Base-by-base conservation (phyloP, 2,797 vertebrate species). In the Sebastes melanostomus region DNA sequence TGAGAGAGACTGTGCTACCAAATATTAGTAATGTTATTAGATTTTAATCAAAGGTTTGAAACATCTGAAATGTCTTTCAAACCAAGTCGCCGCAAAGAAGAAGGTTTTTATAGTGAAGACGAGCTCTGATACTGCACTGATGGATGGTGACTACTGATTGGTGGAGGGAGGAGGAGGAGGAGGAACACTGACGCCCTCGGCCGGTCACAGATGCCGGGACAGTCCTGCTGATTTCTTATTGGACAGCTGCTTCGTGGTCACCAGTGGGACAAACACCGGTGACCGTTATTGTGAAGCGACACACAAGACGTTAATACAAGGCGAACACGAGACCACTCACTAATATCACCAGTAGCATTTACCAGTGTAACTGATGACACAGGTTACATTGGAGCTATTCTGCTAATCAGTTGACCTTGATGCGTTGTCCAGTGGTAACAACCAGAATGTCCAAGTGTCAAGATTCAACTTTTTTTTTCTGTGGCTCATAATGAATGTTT, bases 61-160 rank as follows among this genome's bases (percentile, higher is more conserved):
- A 63, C 29, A 75, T 46, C 25, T 60, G 13, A 34, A 56, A 36
- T 69, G 67, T 75, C 36, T 72, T 62, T 36, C n/a, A 62, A 73
- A 52, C 42, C 50, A 52, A 77, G 25, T 61, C 54, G 63, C 36
- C 50, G 66, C 63, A 59, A 62, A 65, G 78, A 29, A 83, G 29
- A 56, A 55, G 3, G 54, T 16, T 78, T 85, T 80, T 72, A 46
- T 73, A 66, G 56, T 75, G 84, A 86, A 68, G 83, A 85, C 18
- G 25, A 86, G 77, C 62, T 82, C 72, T 72, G 80, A 87, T 30
- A 30, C 72, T 88, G 86, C 90, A 91, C 92, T 92, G 87, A 91
- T 14, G 11, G 29, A 78, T n/a, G 55, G 69, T 74, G 78, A 82
- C 81, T 80, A 63, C 82, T 72, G 83, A 87, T 59, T 70, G 68